Base-by-base conservation (phyloP, 2,888 invertebrate genomes). In the Thera obeliscata region DNA sequence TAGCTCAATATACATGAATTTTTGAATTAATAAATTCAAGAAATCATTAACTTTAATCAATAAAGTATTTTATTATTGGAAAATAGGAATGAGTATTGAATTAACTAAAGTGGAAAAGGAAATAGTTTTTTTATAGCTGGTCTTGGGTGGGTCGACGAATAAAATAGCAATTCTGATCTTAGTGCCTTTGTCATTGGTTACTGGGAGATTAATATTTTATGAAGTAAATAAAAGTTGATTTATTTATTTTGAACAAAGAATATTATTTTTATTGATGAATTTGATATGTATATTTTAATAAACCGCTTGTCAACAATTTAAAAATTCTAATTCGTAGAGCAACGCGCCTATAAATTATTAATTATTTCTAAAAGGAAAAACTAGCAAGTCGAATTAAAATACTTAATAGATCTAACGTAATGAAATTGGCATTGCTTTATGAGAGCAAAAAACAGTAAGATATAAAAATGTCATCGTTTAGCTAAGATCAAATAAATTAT, bases 1-100 rank as follows among this genome's bases (percentile, higher is more conserved):
- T 89, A 88, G 87, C 85, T 81, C 83, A 80, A 87, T 88, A 88
- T 85, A 82, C 82, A 83, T 78, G 81, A 66, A 79, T 81, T 85
- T 81, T 86, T 85, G 84, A 83, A 86, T 81, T 85, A 83, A 81
- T 83, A 81, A 82, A 88, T 84, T 84, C 81, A 84, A 77, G 81
- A 78, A 87, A 84, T 87, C 84, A 84, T 86, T 86, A 84, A 81
- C 78, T 81, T 77, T 74, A 81, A 86, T 88, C 85, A 85, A 88
- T 89, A 88, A 86, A 84, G 80, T 83, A 83, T 83, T 46, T 63
- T 83, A 82, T 79, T 81, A 82, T 81, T 82, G 82, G 72, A 74
- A 70, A 72, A 81, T 81, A 78, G 73, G 78, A 79, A 78, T 77
- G 72, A 78, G 80, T 82, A 79, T 81, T 78, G 73, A 76, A 80